These are phyloP conservation scores for Scaeva pyrastri DNA, from an alignment of 2,888 invertebrate genomes.

Conservation along the genomic window DNA sequence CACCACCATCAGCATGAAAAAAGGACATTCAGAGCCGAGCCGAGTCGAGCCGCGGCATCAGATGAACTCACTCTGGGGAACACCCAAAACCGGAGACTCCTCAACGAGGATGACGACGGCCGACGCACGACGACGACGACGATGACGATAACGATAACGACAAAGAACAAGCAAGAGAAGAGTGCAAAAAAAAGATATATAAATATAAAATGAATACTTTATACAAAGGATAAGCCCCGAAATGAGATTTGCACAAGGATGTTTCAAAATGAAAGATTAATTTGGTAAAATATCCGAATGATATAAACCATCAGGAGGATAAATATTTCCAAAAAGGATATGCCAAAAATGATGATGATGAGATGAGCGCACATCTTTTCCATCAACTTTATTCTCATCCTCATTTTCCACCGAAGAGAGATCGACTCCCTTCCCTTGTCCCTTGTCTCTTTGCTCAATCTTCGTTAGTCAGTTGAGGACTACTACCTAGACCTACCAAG, in stretches of 20 bases:
- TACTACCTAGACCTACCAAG: too few relatives aligned
- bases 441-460: too few relatives aligned
- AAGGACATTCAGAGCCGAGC: constrained; percentile 35
- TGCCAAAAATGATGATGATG: constrained; percentile 24
- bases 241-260: constrained; percentile 65
- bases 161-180: background rate
- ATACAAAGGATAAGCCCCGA: constrained; percentile 47
- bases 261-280: constrained; percentile 61
- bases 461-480: too few relatives aligned
- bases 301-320: constrained; percentile 43
- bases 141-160: background rate
- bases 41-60: background rate
- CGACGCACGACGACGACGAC: background rate
- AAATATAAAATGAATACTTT: constrained; percentile 41
- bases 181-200: constrained; percentile 1
- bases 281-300: constrained; percentile 51
- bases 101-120: too few relatives aligned
- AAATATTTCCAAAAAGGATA: constrained; percentile 42
- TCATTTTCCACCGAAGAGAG: background rate
- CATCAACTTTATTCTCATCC: too few relatives aligned
- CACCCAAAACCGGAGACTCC: constrained; percentile 17
- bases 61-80: constrained; percentile 15
- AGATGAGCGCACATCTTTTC: constrained; percentile 12
- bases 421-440: too few relatives aligned
- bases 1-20: background rate